A percentile compares a stretch with the other conserved stretches of the same genome.
Evolutionary conservation across 2,797 vertebrate species (phyloP).

Genomic region (Chaetodon trifasciatus): DNA sequence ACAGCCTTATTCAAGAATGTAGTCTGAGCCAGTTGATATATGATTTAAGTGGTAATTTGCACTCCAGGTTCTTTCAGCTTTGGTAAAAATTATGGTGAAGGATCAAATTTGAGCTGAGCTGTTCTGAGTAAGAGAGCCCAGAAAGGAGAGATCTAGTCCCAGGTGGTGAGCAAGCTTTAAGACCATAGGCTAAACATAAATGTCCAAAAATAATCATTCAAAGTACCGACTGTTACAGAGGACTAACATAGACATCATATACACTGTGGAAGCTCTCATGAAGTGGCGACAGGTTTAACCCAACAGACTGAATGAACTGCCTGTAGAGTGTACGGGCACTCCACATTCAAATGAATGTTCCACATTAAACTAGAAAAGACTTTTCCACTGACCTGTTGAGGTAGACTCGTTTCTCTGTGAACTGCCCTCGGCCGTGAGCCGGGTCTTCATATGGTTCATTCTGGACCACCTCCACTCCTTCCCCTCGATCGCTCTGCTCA

Average conservation of each 20-base stretch:
- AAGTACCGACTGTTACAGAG: neutral
- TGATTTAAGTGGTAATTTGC: neutral
- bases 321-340: neutral
- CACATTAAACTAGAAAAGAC: neutral
- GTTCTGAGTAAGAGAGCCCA: neutral
- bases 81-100: neutral
- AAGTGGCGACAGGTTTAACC: neutral
- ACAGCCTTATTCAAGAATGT: slow-evolving; percentile 1
- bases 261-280: neutral
- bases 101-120: neutral
- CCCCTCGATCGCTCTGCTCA: slow-evolving; percentile 96
- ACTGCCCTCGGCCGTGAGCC: slow-evolving; percentile 92
- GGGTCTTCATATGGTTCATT: slow-evolving; percentile 96
- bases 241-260: neutral
- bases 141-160: neutral
- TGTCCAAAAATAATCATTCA: too few species aligned
- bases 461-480: slow-evolving; percentile 97
- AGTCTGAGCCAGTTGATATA: neutral
- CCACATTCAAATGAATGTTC: neutral
- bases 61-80: neutral
- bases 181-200: too few species aligned
- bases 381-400: slow-evolving; percentile 90
- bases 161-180: neutral
- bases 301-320: neutral
- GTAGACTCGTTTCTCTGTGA: slow-evolving; percentile 97